A percentile compares a stretch with the other conserved stretches of the same genome.
These are phyloP conservation scores for Sinotaia quadrata DNA, from an alignment of 2,888 invertebrate genomes.

Conservation along the genomic window DNA sequence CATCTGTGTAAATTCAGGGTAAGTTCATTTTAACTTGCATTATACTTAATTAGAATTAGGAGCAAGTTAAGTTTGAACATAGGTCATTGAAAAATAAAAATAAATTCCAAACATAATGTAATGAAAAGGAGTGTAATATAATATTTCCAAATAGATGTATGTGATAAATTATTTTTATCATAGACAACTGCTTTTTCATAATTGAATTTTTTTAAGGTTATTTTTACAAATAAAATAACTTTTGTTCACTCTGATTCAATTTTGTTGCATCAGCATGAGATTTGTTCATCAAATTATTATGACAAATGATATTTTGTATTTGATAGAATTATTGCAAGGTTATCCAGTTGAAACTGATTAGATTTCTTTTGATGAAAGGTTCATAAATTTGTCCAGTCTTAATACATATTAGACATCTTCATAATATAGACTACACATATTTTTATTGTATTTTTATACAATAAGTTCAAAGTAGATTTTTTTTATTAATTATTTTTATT, in stretches of 20 bases:
- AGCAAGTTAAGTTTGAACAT: background rate
- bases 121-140: background rate
- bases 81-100: background rate
- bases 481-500: background rate
- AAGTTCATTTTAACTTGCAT: too few relatives aligned
- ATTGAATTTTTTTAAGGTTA: background rate
- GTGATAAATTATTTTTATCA: background rate
- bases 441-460: background rate
- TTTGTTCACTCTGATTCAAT: too few relatives aligned
- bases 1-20: too few relatives aligned
- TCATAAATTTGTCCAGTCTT: too few relatives aligned
- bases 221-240: too few relatives aligned
- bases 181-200: background rate
- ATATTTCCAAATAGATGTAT: background rate
- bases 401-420: background rate
- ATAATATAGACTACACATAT: background rate
- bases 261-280: background rate
- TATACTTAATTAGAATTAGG: too few relatives aligned
- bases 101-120: background rate
- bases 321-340: background rate
- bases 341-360: background rate
- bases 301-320: background rate
- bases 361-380: too few relatives aligned
- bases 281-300: background rate
- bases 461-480: background rate